Base-by-base conservation (phyloP, 2,888 invertebrate species). In the Epirrhoe alternata region DNA sequence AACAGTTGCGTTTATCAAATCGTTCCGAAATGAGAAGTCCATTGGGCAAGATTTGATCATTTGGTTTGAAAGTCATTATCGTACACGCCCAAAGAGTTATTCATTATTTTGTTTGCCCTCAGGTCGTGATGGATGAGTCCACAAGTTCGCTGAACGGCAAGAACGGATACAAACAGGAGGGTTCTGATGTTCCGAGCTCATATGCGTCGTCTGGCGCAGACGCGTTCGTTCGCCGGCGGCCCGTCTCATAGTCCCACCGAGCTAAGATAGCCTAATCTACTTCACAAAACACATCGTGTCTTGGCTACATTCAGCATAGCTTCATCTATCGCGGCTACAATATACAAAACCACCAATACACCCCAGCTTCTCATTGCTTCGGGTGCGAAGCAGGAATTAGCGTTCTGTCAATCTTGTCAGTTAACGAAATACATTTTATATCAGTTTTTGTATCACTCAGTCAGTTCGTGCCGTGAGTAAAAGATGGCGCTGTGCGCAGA, bases 101-200 rank as follows among this genome's bases (percentile, higher is more conserved):
- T 35, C 16, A 12, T n/a, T 10, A 17, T 35, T 38, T 38, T 47
- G 5, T 59, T 66, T 61, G 60, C 69, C 59, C 61, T 1, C 93
- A 96, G 96, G 95, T 96, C 71, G 94, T 97, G n/a, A 83, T 96
- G 83, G 96, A 89, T 42, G 91, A 90, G 24, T 82, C 79, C 74
- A 85, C 82, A 66, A 76, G 75, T 61, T 70, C 86, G 49, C 73
- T 87, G 68, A 86, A 75, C 74, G 88, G 88, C 70, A 88, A 86
- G 80, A 87, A 86, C 76, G 92, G 93, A 10, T 93, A 93, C 87
- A 92, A 90, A 75, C 88, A 89, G 54, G 86, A 85, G 64, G 94
- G 89, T 17, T 88, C 92, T 1, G 82, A 84, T 7, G 87, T 92
- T 58, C 92, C 92, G 14, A 89, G 81, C 74, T 88, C 92, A 57